Conservation (phyloP, 2,797 vertebrate species). For the Sebastolobus altivelis region DNA sequence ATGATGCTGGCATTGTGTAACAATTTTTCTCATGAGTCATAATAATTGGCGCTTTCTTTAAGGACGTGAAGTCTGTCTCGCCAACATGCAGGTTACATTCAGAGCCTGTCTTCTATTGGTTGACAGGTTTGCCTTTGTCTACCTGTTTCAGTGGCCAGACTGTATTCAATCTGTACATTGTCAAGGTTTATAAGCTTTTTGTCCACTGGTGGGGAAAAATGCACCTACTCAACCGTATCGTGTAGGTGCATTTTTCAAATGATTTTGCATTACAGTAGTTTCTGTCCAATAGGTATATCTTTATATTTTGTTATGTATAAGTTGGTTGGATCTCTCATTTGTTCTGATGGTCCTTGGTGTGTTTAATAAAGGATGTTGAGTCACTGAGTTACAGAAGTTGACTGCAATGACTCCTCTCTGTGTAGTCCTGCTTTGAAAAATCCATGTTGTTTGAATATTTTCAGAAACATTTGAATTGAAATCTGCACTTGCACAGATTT, state of each 20-base stretch:
- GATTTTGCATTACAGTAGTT: background rate
- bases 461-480: background rate
- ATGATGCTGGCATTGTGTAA: background rate
- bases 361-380: slow-evolving; percentile 1
- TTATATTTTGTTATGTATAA: background rate
- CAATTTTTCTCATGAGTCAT: background rate
- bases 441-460: background rate
- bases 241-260: slow-evolving; percentile 14
- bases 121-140: slow-evolving; percentile 34
- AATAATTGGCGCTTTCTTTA: slow-evolving; percentile 19
- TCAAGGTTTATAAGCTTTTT: slow-evolving; percentile 29
- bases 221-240: background rate
- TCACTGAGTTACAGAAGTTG: background rate
- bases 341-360: slow-evolving; percentile 5
- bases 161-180: slow-evolving; percentile 21
- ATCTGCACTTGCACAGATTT: background rate
- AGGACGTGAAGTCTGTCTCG: slow-evolving; percentile 23
- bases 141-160: slow-evolving; percentile 13
- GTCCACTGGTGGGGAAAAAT: background rate
- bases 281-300: background rate
- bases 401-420: background rate
- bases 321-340: slow-evolving; percentile 10
- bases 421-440: slow-evolving; percentile 2
- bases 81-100: slow-evolving; percentile 28
- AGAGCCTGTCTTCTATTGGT: slow-evolving; percentile 21